Evolutionary conservation across 1,140 invertebrate genomes (phyloP).

Genomic region (Rhyacophila brunnea): DNA sequence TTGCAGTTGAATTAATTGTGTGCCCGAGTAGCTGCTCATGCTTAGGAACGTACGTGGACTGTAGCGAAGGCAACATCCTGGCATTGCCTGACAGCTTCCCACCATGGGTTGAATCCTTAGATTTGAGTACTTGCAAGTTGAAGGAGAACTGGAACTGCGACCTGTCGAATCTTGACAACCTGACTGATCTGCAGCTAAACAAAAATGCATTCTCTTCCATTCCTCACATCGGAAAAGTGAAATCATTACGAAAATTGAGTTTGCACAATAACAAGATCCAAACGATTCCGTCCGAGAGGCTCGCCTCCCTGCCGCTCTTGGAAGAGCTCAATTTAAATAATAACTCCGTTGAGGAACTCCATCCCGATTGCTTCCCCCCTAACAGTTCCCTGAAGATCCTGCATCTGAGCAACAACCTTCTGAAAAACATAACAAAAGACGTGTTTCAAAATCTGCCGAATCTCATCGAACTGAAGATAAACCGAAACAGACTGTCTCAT

Average conservation of each 20-base stretch:
- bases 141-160: constrained; percentile 43
- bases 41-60: constrained; percentile 58
- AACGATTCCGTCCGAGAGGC: constrained; percentile 41
- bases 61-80: constrained; percentile 58
- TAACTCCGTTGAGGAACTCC: constrained; percentile 64
- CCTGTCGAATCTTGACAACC: constrained; percentile 44
- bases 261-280: constrained; percentile 42
- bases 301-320: constrained; percentile 36
- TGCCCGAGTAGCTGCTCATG: constrained; percentile 61
- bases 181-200: constrained; percentile 56
- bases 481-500: constrained; percentile 72
- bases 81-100: constrained; percentile 54
- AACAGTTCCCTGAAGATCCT: constrained; percentile 51
- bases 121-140: constrained; percentile 52
- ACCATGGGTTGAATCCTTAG: constrained; percentile 61
- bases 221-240: constrained; percentile 47
- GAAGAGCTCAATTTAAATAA: constrained; percentile 58
- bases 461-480: constrained; percentile 74
- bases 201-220: constrained; percentile 53
- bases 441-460: constrained; percentile 71
- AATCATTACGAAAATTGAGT: constrained; percentile 41
- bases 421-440: constrained; percentile 65
- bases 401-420: constrained; percentile 74
- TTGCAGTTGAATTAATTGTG: constrained; percentile 6
- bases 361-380: constrained; percentile 58